These are phyloP conservation scores for Tinamus major DNA, from an alignment of 2,797 vertebrate genomes.

Conservation along the genomic window DNA sequence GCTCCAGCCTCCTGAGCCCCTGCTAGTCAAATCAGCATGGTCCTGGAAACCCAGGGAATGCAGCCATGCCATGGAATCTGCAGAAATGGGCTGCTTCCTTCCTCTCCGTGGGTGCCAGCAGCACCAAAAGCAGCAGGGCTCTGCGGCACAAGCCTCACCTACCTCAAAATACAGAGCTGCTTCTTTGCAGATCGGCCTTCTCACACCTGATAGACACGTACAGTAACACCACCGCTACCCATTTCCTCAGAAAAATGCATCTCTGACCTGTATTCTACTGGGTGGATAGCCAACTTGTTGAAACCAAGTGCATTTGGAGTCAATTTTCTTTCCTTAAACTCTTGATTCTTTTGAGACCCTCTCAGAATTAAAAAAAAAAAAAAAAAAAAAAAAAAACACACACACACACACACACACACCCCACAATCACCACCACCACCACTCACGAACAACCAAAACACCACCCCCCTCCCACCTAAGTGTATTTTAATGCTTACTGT, in stretches of 20 bases:
- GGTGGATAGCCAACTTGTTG: not conserved
- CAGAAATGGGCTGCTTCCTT: accelerated
- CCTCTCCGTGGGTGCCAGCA: accelerated
- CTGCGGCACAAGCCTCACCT: not conserved
- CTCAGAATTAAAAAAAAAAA: not conserved
- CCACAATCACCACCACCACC: too few species aligned
- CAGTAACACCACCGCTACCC: accelerated
- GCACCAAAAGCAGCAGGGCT: not conserved
- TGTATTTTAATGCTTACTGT: not conserved
- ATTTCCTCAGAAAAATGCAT: not conserved
- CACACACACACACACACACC: too few species aligned
- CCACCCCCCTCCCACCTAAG: not conserved
- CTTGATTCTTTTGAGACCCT: not conserved
- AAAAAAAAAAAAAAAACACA: not conserved
- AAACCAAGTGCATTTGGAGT: not conserved
- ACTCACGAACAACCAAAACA: too few species aligned
- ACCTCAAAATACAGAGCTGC: not conserved
- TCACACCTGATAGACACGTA: not conserved
- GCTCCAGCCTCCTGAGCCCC: not conserved
- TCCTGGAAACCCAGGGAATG: not conserved
- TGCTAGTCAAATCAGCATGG: not conserved
- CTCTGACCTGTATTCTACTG: not conserved
- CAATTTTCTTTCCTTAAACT: not conserved
- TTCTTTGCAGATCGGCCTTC: not conserved
- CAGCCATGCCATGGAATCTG: not conserved